Evolutionary conservation across 2,113 vertebrate species (phyloP).

Genomic region (Acrocephalus kingi): DNA sequence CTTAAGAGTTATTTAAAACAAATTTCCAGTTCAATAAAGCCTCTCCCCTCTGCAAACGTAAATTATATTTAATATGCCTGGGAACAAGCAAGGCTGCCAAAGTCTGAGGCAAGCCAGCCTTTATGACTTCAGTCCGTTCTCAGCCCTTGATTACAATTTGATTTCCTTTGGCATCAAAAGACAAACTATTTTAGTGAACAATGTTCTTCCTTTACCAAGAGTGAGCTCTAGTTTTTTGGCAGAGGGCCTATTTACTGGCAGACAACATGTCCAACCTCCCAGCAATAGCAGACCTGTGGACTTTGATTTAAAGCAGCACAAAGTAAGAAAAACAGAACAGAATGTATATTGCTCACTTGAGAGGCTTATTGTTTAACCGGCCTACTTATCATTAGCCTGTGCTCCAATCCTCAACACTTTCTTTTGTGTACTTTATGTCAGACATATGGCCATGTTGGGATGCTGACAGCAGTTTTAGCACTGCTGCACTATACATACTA

Average conservation of each 20-base stretch:
- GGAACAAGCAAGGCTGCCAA: constrained; percentile 78
- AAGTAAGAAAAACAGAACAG: constrained; percentile 53
- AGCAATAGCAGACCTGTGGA: constrained; percentile 40
- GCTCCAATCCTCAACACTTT: constrained; percentile 41
- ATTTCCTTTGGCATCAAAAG: constrained; percentile 90
- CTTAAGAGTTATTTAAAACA: constrained; percentile 71
- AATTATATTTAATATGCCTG: constrained; percentile 82
- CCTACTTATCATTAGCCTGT: constrained; percentile 12
- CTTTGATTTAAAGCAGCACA: constrained; percentile 56
- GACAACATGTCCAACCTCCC: constrained; percentile 59
- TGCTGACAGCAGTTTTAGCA: constrained; percentile 54
- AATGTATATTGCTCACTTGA: constrained; percentile 49
- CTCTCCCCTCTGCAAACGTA: constrained; percentile 71
- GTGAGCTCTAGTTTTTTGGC: constrained; percentile 74
- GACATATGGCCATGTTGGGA: constrained; percentile 49
- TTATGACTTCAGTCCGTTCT: constrained; percentile 86
- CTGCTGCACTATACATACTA: neutral
- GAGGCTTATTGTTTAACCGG: constrained; percentile 19
- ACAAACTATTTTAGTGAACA: constrained; percentile 91
- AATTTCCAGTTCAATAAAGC: constrained; percentile 72
- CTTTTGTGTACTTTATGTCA: constrained; percentile 53
- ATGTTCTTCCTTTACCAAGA: constrained; percentile 87
- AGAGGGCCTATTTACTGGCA: constrained; percentile 60
- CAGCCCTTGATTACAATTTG: constrained; percentile 83
- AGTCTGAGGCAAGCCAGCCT: constrained; percentile 77